A percentile compares a stretch with the other conserved stretches of the same genome.
Conservation (phyloP, 2,113 vertebrate genomes). For the Coregonus clupeaformis region DNA sequence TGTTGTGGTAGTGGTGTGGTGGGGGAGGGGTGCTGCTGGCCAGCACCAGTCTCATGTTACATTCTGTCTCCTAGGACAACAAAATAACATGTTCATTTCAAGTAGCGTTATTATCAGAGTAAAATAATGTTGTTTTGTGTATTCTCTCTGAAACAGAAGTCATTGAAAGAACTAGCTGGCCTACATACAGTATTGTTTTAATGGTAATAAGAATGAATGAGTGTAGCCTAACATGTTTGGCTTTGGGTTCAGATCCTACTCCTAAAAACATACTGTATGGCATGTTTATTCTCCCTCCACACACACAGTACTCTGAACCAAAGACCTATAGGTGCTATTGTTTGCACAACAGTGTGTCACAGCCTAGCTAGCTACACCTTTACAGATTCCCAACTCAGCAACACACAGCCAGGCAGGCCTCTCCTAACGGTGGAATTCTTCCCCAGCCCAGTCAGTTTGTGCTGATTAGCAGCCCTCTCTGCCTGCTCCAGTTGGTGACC, state of each 20-base stretch:
- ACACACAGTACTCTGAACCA: background rate
- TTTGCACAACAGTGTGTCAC: background rate
- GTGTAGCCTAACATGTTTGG: no score
- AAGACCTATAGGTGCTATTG: background rate
- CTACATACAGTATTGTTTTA: no score
- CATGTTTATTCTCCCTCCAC: background rate
- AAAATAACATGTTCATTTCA: background rate
- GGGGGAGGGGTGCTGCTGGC: constrained; percentile 46
- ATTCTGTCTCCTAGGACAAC: constrained; percentile 11
- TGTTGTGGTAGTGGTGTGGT: constrained; percentile 48
- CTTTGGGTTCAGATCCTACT: background rate
- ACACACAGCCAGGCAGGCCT: constrained; percentile 11
- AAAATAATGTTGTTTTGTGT: background rate
- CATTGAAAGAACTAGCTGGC: no score
- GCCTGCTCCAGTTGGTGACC: constrained; percentile 44
- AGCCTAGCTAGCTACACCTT: constrained; percentile 1
- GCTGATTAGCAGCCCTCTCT: constrained; percentile 60
- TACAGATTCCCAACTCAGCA: constrained; percentile 23
- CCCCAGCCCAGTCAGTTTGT: constrained; percentile 48
- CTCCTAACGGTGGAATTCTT: constrained; percentile 62
- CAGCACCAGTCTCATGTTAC: constrained; percentile 51
- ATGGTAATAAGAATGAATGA: no score
- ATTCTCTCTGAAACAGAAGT: no score
- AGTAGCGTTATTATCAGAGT: background rate
- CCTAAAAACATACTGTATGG: no score